Evolutionary conservation across 2,113 vertebrate species (phyloP).

Genomic region (Chitala chitala): DNA sequence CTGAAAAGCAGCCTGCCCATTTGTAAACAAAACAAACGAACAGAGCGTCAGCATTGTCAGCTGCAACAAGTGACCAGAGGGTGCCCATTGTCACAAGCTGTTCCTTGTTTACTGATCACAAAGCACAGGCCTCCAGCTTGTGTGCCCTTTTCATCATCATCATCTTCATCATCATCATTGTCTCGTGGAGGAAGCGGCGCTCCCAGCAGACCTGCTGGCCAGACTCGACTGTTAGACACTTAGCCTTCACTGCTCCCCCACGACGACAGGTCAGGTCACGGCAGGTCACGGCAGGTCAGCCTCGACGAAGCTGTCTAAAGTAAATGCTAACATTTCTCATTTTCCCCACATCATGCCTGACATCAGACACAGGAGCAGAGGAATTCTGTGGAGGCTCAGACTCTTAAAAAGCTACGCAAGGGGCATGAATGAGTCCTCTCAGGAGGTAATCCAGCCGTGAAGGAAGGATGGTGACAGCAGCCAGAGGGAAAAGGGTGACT

Average conservation of each 20-base stretch:
- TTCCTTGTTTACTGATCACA: too few species aligned
- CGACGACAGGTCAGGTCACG: neutral
- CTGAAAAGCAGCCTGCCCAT: too few species aligned
- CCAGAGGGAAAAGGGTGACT: too few species aligned
- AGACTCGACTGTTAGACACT: conserved; percentile 23
- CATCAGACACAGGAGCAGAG: conserved; percentile 31
- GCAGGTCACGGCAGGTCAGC: neutral
- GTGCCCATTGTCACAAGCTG: too few species aligned
- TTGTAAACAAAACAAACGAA: too few species aligned
- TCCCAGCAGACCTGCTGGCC: conserved; percentile 39
- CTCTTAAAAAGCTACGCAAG: conserved; percentile 42
- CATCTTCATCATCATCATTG: neutral
- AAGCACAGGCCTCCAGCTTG: too few species aligned
- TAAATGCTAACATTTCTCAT: conserved; percentile 30
- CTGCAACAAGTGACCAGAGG: too few species aligned
- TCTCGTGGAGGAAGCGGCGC: conserved; percentile 34
- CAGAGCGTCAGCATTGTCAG: too few species aligned
- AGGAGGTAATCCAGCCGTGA: neutral
- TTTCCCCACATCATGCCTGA: conserved; percentile 12
- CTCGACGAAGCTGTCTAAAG: conserved; percentile 34
- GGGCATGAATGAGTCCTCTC: conserved; percentile 27
- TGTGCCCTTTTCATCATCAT: neutral
- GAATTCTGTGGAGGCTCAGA: conserved; percentile 40
- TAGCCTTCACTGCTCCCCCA: neutral
- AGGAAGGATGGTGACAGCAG: neutral